These are phyloP conservation scores for Sisyra nigra DNA, from an alignment of 2,888 invertebrate species.

Conservation along the genomic window DNA sequence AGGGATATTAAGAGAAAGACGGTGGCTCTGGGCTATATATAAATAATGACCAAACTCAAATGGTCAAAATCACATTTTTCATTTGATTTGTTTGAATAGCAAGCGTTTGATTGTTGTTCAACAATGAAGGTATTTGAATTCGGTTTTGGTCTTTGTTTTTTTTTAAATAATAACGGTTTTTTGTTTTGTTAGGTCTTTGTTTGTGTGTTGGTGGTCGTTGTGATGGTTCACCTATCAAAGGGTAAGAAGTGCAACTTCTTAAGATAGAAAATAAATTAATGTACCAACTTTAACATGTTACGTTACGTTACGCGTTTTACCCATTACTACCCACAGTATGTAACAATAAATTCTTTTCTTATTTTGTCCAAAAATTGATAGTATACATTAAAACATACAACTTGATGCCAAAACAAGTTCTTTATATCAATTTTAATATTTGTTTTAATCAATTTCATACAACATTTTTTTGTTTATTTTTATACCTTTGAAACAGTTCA, in stretches of 20 bases:
- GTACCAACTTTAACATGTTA: background rate
- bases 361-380: background rate
- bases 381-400: no score
- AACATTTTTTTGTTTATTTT: background rate
- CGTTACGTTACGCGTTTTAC: no score
- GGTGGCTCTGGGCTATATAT: no score
- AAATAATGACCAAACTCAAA: no score
- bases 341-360: background rate
- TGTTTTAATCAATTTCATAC: background rate
- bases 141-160: background rate
- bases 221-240: background rate
- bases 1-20: no score
- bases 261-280: background rate
- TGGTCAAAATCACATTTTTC: background rate
- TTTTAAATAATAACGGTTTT: background rate
- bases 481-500: no score
- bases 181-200: conserved; percentile 6
- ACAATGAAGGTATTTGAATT: background rate
- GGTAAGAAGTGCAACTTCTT: conserved; percentile 4
- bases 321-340: background rate
- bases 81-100: background rate
- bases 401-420: background rate
- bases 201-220: conserved; percentile 3
- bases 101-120: background rate
- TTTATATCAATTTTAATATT: no score